Base-by-base conservation (phyloP, 2,113 vertebrate species). In the Platichthys flesus region DNA sequence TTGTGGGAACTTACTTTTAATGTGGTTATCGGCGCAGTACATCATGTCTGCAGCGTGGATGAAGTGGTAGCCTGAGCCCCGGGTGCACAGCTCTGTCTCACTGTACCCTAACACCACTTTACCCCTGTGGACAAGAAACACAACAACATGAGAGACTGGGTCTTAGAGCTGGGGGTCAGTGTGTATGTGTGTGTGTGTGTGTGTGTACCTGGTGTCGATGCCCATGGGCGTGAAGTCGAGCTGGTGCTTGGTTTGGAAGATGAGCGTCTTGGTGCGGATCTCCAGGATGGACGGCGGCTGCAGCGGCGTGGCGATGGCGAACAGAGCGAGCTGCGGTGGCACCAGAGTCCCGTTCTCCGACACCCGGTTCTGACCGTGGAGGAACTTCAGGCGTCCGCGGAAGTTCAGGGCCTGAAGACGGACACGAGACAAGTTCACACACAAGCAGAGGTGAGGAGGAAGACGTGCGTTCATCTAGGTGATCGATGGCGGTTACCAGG, bases 211-310 rank as follows among this genome's bases (percentile, higher is more conserved):
- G 70, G 84, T 67, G 74, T 95, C 94, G 49, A 94, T 91, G 69
- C 90, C 90, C 76, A 87, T 24, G 1, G 94, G 95, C 0, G 91
- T 91, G 86, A 95, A 95, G 89, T 95, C 94, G 82, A 95, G 86
- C 87, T 93, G 93, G 90, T 95, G 94, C 71, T 95, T 95, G 79
- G 90, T 91, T 82, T 95, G 94, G 87, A 95, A 95, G 47, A 95
- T 60, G 24, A 93, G 87, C 2, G 91, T 93, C 88, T 95, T 95
- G 57, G 84, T 82, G 31, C 93, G 90, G 83, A 95, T 93, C 85
- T 95, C 92, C 83, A 95, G 75, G 79, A 95, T 94, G 81, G 93
- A 89, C 1, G 93, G 92, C 9, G 90, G 81, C 88, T 94, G 93
- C 76, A 92, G 74, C 0, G 93, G 94, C 0, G 82, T 91, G 71